Evolutionary conservation across 1,140 invertebrate species (phyloP).

Genomic region (Neodiprion fabricii): DNA sequence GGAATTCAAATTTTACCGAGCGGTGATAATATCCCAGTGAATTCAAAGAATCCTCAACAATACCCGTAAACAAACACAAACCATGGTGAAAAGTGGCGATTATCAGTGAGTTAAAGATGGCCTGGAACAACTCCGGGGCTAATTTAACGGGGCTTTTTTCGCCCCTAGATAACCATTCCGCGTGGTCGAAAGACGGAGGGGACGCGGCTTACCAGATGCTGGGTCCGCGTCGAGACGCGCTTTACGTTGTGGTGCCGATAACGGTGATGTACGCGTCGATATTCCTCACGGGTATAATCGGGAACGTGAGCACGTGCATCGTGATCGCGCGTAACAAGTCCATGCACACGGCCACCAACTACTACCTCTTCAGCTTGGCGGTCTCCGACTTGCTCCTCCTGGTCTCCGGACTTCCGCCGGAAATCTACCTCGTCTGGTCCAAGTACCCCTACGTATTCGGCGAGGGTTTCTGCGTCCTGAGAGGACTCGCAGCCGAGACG

Average conservation of each 20-base stretch:
- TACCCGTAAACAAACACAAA: neutral
- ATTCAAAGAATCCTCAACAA: neutral
- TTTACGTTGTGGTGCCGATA: slow-evolving; percentile 67
- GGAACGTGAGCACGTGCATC: slow-evolving; percentile 85
- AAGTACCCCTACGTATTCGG: slow-evolving; percentile 79
- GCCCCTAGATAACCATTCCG: neutral
- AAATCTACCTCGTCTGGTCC: slow-evolving; percentile 82
- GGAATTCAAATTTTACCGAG: neutral
- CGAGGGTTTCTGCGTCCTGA: slow-evolving; percentile 76
- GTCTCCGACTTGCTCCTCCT: slow-evolving; percentile 87
- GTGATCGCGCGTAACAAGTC: slow-evolving; percentile 82
- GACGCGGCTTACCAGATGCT: slow-evolving; percentile 2
- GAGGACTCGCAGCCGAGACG: slow-evolving; percentile 80
- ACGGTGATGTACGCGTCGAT: slow-evolving; percentile 78
- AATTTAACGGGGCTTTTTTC: neutral
- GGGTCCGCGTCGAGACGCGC: slow-evolving; percentile 53
- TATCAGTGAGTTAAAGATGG: neutral
- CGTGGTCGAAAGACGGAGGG: neutral
- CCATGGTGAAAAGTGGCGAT: neutral
- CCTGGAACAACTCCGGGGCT: neutral
- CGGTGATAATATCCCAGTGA: neutral
- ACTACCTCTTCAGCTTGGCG: slow-evolving; percentile 86
- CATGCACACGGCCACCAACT: slow-evolving; percentile 87
- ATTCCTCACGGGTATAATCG: slow-evolving; percentile 81
- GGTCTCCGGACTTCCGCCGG: slow-evolving; percentile 76